Evolutionary conservation across 1,140 invertebrate genomes (phyloP).

Genomic region (Lepidurus couesii): DNA sequence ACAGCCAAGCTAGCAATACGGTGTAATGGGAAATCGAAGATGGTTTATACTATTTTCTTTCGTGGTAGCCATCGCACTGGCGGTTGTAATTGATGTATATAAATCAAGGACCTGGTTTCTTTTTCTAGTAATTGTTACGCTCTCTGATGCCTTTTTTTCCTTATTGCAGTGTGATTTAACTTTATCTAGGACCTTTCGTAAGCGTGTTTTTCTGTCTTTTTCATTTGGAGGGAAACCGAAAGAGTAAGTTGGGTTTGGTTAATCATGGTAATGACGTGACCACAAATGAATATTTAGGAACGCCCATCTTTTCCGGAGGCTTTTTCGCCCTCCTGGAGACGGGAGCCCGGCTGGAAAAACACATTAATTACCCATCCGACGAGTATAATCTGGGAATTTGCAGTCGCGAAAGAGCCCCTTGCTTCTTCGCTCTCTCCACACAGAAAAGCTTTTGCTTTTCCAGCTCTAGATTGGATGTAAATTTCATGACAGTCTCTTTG

Average conservation of each 20-base stretch:
- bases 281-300: neutral
- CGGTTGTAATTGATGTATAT: slow-evolving; percentile 2
- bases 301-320: neutral
- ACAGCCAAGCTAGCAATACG: too few relatives aligned
- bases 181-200: too few relatives aligned
- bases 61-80: neutral
- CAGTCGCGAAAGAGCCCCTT: too few relatives aligned
- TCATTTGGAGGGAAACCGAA: too few relatives aligned
- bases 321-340: neutral
- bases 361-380: neutral
- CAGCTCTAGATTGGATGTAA: too few relatives aligned
- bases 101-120: neutral
- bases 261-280: neutral
- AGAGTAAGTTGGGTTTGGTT: neutral
- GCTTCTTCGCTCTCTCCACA: too few relatives aligned
- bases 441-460: too few relatives aligned
- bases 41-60: neutral
- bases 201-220: too few relatives aligned
- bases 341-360: neutral
- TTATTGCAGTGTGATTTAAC: too few relatives aligned
- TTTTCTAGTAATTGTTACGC: neutral
- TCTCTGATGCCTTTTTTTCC: neutral
- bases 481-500: too few relatives aligned
- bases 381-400: too few relatives aligned
- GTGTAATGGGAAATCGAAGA: too few relatives aligned